Percentiles rank a stretch among this genome's conserved stretches.
Conservation (phyloP, 2,797 vertebrate genomes). For the Mormyrus proboscirostris region DNA sequence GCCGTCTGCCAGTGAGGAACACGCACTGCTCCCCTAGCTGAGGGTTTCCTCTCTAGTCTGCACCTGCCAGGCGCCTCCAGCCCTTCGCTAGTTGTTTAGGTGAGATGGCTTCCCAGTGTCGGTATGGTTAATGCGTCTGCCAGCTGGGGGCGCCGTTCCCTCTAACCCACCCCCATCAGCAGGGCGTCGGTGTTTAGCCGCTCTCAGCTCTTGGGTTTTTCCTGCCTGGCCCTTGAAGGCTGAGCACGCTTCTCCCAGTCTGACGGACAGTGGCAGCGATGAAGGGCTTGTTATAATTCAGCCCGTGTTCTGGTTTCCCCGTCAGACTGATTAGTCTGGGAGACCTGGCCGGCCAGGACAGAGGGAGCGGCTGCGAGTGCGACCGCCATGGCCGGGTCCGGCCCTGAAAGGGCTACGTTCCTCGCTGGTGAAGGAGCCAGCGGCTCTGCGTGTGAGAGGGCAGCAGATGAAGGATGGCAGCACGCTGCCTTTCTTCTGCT, state of each 20-base stretch:
- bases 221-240: not conserved
- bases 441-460: not conserved
- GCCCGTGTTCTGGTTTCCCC: not conserved
- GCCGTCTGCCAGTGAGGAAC: not conserved
- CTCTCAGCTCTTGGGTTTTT: not conserved
- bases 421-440: not conserved
- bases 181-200: not conserved
- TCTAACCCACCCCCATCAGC: not conserved
- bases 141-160: not conserved
- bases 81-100: not conserved
- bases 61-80: not conserved
- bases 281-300: not conserved
- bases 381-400: not conserved
- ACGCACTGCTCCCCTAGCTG: not conserved
- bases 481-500: not conserved
- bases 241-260: not conserved
- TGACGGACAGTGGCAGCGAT: not conserved
- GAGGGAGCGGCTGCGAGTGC: not conserved
- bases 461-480: not conserved
- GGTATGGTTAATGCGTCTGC: not conserved
- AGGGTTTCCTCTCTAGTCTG: not conserved
- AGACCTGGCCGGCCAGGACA: not conserved
- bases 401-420: not conserved
- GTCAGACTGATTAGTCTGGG: not conserved
- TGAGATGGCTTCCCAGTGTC: not conserved